Evolutionary conservation across 2,888 invertebrate genomes (phyloP).

Genomic region (Thyatira batis): DNA sequence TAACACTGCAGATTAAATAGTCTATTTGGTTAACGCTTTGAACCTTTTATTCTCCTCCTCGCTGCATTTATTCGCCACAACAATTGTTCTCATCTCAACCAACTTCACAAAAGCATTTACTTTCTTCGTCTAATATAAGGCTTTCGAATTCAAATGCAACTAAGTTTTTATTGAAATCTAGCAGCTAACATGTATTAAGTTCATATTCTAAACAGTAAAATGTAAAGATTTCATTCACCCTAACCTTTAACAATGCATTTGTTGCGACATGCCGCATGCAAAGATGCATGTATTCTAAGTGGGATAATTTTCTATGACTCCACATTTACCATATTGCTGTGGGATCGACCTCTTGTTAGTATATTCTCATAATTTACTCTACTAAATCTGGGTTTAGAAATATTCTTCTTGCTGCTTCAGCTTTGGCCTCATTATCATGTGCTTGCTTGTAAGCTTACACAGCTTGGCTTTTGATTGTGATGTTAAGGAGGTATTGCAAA

Average conservation of each 20-base stretch:
- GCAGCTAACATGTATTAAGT: background rate
- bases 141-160: background rate
- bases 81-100: too few species aligned
- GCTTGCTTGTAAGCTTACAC: too few species aligned
- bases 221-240: conserved; percentile 34
- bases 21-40: too few species aligned
- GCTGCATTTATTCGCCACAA: too few species aligned
- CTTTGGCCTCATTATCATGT: background rate
- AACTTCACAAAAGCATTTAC: too few species aligned
- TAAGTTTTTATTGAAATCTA: background rate
- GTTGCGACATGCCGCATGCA: conserved; percentile 44
- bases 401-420: background rate
- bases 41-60: too few species aligned
- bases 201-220: conserved; percentile 13
- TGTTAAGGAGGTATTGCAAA: too few species aligned
- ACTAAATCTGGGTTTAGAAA: background rate
- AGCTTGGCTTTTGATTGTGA: too few species aligned
- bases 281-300: conserved; percentile 31
- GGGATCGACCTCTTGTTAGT: background rate
- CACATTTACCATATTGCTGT: conserved; percentile 30
- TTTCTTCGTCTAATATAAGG: too few species aligned
- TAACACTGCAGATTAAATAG: too few species aligned
- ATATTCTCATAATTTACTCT: background rate
- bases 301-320: conserved; percentile 50
- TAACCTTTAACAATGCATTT: conserved; percentile 53